These are phyloP conservation scores for Lasioglossum villosulum DNA, from an alignment of 2,888 invertebrate genomes.

Conservation along the genomic window DNA sequence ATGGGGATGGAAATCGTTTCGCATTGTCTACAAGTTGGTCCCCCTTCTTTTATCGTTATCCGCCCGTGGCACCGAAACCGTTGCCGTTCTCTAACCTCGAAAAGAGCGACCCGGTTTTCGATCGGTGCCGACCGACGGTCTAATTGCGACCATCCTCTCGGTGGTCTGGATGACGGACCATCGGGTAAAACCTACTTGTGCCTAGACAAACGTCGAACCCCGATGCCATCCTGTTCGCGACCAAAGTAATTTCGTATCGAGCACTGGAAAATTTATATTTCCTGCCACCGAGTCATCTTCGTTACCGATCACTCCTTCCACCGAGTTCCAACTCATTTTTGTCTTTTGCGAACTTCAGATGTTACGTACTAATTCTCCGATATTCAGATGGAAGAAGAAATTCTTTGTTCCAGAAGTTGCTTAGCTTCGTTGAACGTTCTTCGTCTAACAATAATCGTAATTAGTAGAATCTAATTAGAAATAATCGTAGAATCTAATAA, in stretches of 20 bases:
- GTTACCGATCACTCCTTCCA: background rate
- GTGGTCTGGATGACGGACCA: slow-evolving; percentile 41
- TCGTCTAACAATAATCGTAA: no score
- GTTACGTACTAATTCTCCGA: background rate
- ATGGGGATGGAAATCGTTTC: slow-evolving; percentile 70
- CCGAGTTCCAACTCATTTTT: background rate
- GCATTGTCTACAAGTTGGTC: slow-evolving; percentile 66
- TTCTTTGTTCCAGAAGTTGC: background rate
- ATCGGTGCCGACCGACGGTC: slow-evolving; percentile 55
- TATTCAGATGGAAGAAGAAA: background rate
- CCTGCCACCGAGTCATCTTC: background rate
- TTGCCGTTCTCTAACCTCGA: slow-evolving; percentile 53
- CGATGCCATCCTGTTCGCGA: background rate
- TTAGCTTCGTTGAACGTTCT: background rate
- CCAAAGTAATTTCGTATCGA: slow-evolving; percentile 65
- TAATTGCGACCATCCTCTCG: slow-evolving; percentile 62
- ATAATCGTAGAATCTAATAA: no score
- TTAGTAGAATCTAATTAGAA: no score
- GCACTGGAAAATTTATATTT: slow-evolving; percentile 58
- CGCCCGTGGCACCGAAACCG: slow-evolving; percentile 55
- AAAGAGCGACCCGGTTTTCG: slow-evolving; percentile 59
- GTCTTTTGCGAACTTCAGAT: background rate
- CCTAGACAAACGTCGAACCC: slow-evolving; percentile 42
- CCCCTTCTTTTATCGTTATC: slow-evolving; percentile 67
- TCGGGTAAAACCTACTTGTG: slow-evolving; percentile 58